These are phyloP conservation scores for Hemicentrotus pulcherrimus DNA, from an alignment of 35 echinoderm and acorn worm species.

Conservation along the genomic window DNA sequence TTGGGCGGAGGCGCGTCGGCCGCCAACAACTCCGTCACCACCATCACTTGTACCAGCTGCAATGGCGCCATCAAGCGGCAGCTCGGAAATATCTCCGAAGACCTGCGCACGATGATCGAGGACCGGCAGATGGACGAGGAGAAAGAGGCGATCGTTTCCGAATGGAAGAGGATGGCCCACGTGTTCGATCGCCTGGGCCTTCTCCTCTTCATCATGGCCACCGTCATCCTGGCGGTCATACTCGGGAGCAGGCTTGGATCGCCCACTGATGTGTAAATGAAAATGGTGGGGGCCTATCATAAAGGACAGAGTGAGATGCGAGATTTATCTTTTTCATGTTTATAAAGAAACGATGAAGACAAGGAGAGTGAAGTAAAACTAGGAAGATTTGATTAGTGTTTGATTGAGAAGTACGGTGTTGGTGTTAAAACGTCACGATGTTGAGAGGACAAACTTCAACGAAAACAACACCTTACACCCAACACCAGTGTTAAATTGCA, in stretches of 20 bases:
- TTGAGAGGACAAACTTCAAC: neutral
- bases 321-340: too few species aligned
- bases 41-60: neutral
- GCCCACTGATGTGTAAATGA: neutral
- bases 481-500: neutral
- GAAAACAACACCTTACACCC: neutral
- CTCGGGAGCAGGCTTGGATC: slow-evolving; percentile 9
- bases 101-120: slow-evolving; percentile 51
- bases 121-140: slow-evolving; percentile 51
- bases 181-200: slow-evolving; percentile 59
- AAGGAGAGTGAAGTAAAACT: neutral
- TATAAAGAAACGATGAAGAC: too few species aligned
- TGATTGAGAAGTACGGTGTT: neutral
- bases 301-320: too few species aligned
- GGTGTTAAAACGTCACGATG: neutral
- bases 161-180: slow-evolving; percentile 62
- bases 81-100: slow-evolving; percentile 39
- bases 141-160: neutral
- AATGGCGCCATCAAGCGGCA: slow-evolving; percentile 48
- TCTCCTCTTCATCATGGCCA: slow-evolving; percentile 20
- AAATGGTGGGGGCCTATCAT: neutral
- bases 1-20: neutral
- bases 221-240: slow-evolving; percentile 44
- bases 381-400: neutral
- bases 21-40: neutral